Conservation (phyloP, 92 coral and sea anemone genomes). For the Porites evermanni region DNA sequence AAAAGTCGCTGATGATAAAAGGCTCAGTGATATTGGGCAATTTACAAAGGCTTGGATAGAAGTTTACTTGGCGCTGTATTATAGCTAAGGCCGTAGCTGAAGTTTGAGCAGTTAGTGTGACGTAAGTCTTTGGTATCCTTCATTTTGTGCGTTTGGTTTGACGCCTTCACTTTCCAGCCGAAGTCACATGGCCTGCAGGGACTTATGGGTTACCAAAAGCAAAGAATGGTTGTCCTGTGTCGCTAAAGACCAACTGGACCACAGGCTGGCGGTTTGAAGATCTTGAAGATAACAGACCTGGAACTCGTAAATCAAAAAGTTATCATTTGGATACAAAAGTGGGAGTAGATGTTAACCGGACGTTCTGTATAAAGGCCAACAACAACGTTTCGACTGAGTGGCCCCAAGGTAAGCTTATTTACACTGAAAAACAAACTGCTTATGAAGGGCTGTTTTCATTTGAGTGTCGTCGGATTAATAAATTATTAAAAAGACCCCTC, state of each 20-base stretch:
- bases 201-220: conserved; percentile 79
- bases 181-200: conserved; percentile 71
- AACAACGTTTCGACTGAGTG: not conserved
- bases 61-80: too few relatives aligned
- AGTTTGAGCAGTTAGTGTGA: too few relatives aligned
- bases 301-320: conserved; percentile 54
- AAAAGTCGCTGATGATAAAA: too few relatives aligned
- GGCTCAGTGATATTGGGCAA: too few relatives aligned
- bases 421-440: not conserved
- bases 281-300: conserved; percentile 65
- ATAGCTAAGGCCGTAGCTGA: too few relatives aligned
- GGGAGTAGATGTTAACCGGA: conserved; percentile 55
- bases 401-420: conserved; percentile 46
- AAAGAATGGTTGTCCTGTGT: conserved; percentile 71
- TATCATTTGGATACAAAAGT: conserved; percentile 72
- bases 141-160: too few relatives aligned
- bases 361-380: conserved; percentile 71
- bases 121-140: not conserved
- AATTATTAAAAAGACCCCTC: too few relatives aligned
- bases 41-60: too few relatives aligned
- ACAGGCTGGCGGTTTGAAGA: conserved; percentile 76
- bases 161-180: not conserved
- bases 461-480: not conserved
- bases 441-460: not conserved
- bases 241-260: conserved; percentile 51